Evolutionary conservation across 2,888 invertebrate genomes (phyloP).

Genomic region (Pherbina coryleti): DNA sequence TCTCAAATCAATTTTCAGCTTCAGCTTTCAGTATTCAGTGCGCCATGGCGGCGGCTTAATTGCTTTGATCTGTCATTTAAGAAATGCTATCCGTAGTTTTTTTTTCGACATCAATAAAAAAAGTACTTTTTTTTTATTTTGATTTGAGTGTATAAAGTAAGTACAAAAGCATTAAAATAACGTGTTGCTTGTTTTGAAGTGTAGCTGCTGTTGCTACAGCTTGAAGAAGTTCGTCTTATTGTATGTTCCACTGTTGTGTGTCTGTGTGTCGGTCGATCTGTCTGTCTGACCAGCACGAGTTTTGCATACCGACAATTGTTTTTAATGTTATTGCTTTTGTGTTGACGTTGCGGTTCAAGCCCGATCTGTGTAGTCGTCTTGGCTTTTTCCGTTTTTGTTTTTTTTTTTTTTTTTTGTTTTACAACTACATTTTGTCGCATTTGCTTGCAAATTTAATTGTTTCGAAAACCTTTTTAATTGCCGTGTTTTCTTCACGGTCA

Average conservation of each 20-base stretch:
- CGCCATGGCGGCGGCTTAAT: conserved; percentile 53
- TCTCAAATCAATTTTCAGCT: conserved; percentile 46
- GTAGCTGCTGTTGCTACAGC: conserved; percentile 21
- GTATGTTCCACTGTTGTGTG: not conserved
- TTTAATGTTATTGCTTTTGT: not conserved
- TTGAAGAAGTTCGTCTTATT: not conserved
- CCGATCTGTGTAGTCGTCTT: not conserved
- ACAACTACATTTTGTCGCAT: conserved; percentile 41
- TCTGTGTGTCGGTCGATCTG: conserved; percentile 33
- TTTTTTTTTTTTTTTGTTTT: not conserved
- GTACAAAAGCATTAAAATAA: conserved; percentile 56
- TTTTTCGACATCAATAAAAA: conserved; percentile 30
- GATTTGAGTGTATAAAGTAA: conserved; percentile 48
- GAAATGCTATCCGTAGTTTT: conserved; percentile 51
- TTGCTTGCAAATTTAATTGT: conserved; percentile 43
- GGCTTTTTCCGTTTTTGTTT: not conserved
- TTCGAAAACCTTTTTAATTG: conserved; percentile 58
- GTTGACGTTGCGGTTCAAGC: not conserved
- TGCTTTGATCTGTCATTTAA: conserved; percentile 66
- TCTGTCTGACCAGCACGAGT: conserved; percentile 55
- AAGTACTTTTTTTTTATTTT: conserved; percentile 28
- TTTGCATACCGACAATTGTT: conserved; percentile 59
- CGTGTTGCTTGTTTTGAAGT: conserved; percentile 52
- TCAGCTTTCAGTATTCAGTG: conserved; percentile 12
- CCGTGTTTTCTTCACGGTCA: conserved; percentile 51